These are phyloP conservation scores for Xanthostigma xanthostigma DNA, from an alignment of 2,888 invertebrate species.

Conservation along the genomic window DNA sequence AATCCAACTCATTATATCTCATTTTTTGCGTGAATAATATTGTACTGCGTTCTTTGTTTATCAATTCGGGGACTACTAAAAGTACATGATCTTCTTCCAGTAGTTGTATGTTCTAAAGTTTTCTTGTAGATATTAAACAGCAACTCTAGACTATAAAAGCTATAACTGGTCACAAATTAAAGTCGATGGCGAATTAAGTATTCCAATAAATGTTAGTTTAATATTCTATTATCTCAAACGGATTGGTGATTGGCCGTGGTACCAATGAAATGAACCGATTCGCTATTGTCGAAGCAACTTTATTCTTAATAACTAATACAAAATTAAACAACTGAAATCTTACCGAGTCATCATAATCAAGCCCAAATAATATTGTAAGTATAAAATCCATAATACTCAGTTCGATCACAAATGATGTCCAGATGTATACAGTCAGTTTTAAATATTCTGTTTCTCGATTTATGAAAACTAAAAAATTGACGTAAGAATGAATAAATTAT, in stretches of 20 bases:
- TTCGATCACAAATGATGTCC: constrained; percentile 21
- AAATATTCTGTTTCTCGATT: constrained; percentile 17
- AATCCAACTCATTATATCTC: no score
- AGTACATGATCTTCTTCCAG: no score
- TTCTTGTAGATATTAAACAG: no score
- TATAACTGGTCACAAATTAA: no score
- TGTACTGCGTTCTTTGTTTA: no score
- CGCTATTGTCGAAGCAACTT: constrained; percentile 15
- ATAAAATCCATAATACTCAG: constrained; percentile 24
- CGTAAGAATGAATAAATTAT: not conserved
- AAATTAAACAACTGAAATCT: not conserved
- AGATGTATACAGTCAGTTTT: constrained; percentile 19
- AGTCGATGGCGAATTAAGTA: no score
- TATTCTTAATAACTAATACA: not conserved
- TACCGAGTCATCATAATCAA: constrained; percentile 23
- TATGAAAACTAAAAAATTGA: constrained; percentile 18
- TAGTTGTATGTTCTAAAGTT: no score
- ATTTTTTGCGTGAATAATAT: no score
- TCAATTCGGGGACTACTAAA: no score
- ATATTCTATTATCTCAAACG: constrained; percentile 2
- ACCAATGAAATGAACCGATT: not conserved
- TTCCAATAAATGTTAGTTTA: no score
- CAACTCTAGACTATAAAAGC: no score
- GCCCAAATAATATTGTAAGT: constrained; percentile 25
- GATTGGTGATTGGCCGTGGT: not conserved